Base-by-base conservation (phyloP, 2,113 vertebrate genomes). In the Entosphenus tridentatus region DNA sequence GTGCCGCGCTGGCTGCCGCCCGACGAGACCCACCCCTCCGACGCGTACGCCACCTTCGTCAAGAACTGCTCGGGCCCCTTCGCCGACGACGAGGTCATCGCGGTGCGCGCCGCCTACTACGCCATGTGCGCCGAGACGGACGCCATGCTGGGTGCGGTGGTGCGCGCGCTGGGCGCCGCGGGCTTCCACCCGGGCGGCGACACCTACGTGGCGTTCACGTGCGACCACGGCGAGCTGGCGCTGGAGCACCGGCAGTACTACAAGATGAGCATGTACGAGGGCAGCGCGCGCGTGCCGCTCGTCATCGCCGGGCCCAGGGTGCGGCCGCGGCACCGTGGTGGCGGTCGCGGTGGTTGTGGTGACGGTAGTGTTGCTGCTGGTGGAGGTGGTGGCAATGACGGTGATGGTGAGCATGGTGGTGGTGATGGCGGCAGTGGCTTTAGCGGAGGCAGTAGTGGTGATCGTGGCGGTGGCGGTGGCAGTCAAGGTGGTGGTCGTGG, bases 221-320 rank as follows among this genome's bases (percentile, higher is more conserved):
- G 89, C 2, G 93, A 96, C 77, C 93, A 98, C 0, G 91, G 91
- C 10, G 93, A 97, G 68, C 78, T 97, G 55, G 90, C 93, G 21
- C 95, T 98, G 90, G 91, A 98, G 55, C 93, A 98, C 76, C 81
- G 85, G 17, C 91, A 96, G 78, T 98, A 91, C 77, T 98, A 96
- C 72, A 96, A 98, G 80, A 98, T 98, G 93, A 96, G 91, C 67
- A 95, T 98, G 93, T 96, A 88, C 70, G 90, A 98, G 77, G 90
- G 87, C 70, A 96, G 93, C 67, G 82, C 84, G 13, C 93, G 88
- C 16, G 72, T 96, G 71, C 89, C 93, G 11, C 80, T 96, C 67
- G 55, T 96, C 71, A 75, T 88, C 65, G 86, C 83, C 85, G 93
- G 91, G 1, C 87, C 90, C 2, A 78, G 79, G 2, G 70, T 93